Conservation (phyloP, 2,113 vertebrate genomes). For the mouse (Mus musculus) region DNA sequence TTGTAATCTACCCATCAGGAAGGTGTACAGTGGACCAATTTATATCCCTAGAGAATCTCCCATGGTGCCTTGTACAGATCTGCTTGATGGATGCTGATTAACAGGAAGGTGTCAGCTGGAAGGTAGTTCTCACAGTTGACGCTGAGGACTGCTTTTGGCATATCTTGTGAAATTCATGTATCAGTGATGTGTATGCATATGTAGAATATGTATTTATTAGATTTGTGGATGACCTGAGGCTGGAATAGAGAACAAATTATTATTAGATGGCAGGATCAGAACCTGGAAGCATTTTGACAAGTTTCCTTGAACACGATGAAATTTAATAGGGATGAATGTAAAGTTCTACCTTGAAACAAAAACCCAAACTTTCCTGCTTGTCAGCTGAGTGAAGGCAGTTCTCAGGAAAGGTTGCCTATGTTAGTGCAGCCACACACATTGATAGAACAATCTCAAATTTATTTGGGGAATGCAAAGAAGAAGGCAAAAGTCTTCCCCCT, state of each 20-base stretch:
- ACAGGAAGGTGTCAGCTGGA: not conserved
- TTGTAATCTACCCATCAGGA: not conserved
- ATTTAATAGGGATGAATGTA: constrained; percentile 49
- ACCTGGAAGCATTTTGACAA: constrained; percentile 66
- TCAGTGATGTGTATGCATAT: constrained; percentile 28
- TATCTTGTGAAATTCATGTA: constrained; percentile 52
- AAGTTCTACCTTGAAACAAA: constrained; percentile 31
- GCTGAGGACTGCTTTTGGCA: constrained; percentile 41
- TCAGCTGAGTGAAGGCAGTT: not conserved
- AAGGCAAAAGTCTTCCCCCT: not conserved
- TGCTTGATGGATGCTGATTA: constrained; percentile 16
- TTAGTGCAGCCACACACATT: not conserved
- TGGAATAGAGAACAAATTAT: constrained; percentile 53
- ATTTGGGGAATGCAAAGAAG: not conserved
- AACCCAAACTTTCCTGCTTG: not conserved
- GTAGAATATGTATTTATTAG: constrained; percentile 48
- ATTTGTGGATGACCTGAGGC: constrained; percentile 61
- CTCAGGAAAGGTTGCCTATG: not conserved
- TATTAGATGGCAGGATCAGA: constrained; percentile 59
- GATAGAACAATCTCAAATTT: not conserved
- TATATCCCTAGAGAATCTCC: not conserved
- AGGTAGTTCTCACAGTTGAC: not conserved
- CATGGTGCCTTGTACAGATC: not conserved
- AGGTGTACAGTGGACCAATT: not conserved
- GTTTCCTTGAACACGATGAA: constrained; percentile 50